A percentile compares a stretch with the other conserved stretches of the same genome.
Evolutionary conservation across 2,888 invertebrate species (phyloP).

Genomic region (Tetheella fluctuosa): DNA sequence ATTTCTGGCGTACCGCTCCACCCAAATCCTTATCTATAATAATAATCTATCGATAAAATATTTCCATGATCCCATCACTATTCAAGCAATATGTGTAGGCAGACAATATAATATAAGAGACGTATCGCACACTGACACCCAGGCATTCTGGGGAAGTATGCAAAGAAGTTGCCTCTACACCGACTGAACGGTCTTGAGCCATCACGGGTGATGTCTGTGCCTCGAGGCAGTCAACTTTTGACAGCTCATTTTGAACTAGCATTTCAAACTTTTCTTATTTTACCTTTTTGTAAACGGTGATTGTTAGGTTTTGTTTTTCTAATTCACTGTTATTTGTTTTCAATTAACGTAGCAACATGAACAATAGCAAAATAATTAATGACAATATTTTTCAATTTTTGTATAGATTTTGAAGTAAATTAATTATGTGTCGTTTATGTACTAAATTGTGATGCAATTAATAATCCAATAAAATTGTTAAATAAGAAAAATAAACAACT

Average conservation of each 20-base stretch:
- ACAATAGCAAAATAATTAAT: too few species aligned
- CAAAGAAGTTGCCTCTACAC: constrained; percentile 76
- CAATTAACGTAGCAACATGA: not conserved
- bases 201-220: constrained; percentile 38
- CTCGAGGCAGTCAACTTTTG: constrained; percentile 52
- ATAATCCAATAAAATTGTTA: too few species aligned
- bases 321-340: not conserved
- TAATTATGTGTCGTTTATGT: too few species aligned
- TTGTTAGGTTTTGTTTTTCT: not conserved
- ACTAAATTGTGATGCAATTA: too few species aligned
- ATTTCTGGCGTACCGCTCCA: too few species aligned
- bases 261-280: constrained; percentile 33
- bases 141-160: constrained; percentile 78
- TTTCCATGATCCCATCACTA: constrained; percentile 55
- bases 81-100: constrained; percentile 74
- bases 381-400: too few species aligned
- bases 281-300: constrained; percentile 27
- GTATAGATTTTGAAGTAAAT: too few species aligned
- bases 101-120: constrained; percentile 80
- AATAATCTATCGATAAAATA: constrained; percentile 41
- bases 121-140: constrained; percentile 82
- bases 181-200: constrained; percentile 68
- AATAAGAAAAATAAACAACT: too few species aligned
- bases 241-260: constrained; percentile 47
- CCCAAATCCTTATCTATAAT: not conserved